Conservation (phyloP, 2,113 vertebrate genomes). For the Hippocampus abdominalis region DNA sequence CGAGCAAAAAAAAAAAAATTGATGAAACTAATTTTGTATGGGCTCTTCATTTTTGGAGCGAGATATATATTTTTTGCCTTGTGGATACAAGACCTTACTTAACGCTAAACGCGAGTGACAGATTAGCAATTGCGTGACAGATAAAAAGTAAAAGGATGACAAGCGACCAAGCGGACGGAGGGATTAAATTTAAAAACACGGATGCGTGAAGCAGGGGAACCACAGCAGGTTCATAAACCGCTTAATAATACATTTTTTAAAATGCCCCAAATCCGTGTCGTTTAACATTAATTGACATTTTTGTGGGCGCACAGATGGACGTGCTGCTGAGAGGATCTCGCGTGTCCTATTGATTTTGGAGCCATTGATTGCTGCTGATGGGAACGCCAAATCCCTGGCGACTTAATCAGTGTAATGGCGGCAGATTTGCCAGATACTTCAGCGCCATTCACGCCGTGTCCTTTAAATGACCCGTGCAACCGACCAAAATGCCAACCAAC, state of each 20-base stretch:
- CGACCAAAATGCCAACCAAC: background rate
- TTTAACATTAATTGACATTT: slow-evolving; percentile 39
- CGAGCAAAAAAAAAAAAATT: background rate
- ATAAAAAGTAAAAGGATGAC: slow-evolving; percentile 9
- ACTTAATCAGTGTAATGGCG: slow-evolving; percentile 81
- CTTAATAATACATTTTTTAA: slow-evolving; percentile 14
- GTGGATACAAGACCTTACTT: background rate
- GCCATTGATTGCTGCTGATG: slow-evolving; percentile 76
- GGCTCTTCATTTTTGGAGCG: too few relatives aligned
- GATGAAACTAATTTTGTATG: background rate
- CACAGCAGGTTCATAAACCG: slow-evolving; percentile 37
- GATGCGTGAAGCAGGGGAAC: slow-evolving; percentile 37
- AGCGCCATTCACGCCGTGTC: slow-evolving; percentile 70
- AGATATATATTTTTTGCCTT: background rate
- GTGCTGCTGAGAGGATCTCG: slow-evolving; percentile 51
- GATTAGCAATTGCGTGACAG: slow-evolving; percentile 6
- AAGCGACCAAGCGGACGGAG: slow-evolving; percentile 13
- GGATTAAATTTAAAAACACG: slow-evolving; percentile 38
- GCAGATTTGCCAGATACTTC: slow-evolving; percentile 78
- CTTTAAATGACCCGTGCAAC: slow-evolving; percentile 68
- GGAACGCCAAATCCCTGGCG: slow-evolving; percentile 74
- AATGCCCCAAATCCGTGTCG: slow-evolving; percentile 40
- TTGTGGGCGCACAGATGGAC: slow-evolving; percentile 34
- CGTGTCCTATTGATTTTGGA: slow-evolving; percentile 74
- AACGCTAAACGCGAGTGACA: background rate